These are phyloP conservation scores for Sander lucioperca DNA, from an alignment of 2,113 vertebrate genomes.

Conservation along the genomic window DNA sequence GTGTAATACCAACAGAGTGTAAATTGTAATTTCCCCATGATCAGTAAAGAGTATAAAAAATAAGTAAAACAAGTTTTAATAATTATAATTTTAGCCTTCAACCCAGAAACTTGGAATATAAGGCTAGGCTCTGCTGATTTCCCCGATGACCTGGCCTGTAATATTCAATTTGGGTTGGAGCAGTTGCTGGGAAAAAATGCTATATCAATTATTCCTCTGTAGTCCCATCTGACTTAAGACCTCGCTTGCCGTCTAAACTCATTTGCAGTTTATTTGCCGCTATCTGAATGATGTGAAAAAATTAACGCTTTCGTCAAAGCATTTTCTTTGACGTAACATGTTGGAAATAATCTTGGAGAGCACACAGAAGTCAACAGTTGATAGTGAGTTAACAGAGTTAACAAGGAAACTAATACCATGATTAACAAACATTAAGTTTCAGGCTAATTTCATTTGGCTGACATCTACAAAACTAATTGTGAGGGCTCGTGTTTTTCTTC, in stretches of 20 bases:
- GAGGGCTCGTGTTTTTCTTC: not conserved
- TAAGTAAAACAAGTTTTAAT: not conserved
- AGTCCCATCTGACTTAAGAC: constrained; percentile 22
- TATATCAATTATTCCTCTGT: constrained; percentile 30
- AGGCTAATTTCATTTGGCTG: not conserved
- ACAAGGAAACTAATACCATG: not conserved
- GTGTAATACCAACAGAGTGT: no score
- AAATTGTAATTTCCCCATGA: no score
- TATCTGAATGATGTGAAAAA: constrained; percentile 10
- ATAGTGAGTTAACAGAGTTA: not conserved
- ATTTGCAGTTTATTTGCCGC: constrained; percentile 25
- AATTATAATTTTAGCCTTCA: not conserved
- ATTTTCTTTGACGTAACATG: not conserved
- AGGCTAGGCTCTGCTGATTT: constrained; percentile 47
- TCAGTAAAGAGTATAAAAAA: no score
- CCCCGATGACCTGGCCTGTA: constrained; percentile 28
- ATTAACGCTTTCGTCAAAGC: constrained; percentile 15
- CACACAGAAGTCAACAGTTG: constrained; percentile 1
- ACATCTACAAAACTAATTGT: not conserved
- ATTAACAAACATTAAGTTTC: not conserved
- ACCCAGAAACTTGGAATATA: not conserved
- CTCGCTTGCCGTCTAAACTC: constrained; percentile 14
- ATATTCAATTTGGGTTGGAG: constrained; percentile 56
- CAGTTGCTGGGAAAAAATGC: constrained; percentile 37
- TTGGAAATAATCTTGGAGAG: constrained; percentile 8